These are phyloP conservation scores for Macrophya alboannulata DNA, from an alignment of 2,888 invertebrate genomes.

Conservation along the genomic window DNA sequence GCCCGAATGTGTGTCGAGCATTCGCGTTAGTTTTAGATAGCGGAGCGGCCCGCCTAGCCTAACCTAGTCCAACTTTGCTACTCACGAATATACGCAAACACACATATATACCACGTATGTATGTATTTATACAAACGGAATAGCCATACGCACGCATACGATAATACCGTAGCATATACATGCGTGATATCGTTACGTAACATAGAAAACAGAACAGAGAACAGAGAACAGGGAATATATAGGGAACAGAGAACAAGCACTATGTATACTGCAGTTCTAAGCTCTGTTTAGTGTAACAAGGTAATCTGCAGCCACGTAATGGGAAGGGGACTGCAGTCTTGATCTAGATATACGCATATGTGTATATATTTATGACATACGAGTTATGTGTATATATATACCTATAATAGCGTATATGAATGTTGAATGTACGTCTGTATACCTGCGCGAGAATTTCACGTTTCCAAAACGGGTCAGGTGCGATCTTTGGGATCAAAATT, in stretches of 20 bases:
- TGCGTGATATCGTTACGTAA: conserved; percentile 18
- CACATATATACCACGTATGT: background rate
- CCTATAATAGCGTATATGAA: background rate
- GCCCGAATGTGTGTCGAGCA: conserved; percentile 38
- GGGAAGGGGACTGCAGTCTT: background rate
- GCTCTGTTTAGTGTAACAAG: conserved; percentile 5
- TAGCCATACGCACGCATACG: background rate
- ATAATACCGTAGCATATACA: background rate
- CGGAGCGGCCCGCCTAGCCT: conserved; percentile 10
- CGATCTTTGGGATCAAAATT: background rate
- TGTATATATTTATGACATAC: background rate
- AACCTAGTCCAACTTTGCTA: background rate
- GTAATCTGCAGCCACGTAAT: conserved; percentile 7
- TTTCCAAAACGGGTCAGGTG: conserved; percentile 1
- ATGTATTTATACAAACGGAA: background rate
- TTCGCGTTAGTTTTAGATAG: conserved; percentile 49
- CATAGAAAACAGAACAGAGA: background rate
- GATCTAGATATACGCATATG: background rate
- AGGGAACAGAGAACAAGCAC: conserved; percentile 7
- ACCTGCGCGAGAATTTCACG: background rate
- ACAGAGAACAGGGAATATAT: background rate
- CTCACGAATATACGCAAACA: background rate
- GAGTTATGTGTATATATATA: background rate
- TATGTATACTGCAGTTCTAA: background rate
- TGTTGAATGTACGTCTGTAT: background rate